Base-by-base conservation (phyloP, 2,888 invertebrate species). In the Sinodicranocentrus sp. region DNA sequence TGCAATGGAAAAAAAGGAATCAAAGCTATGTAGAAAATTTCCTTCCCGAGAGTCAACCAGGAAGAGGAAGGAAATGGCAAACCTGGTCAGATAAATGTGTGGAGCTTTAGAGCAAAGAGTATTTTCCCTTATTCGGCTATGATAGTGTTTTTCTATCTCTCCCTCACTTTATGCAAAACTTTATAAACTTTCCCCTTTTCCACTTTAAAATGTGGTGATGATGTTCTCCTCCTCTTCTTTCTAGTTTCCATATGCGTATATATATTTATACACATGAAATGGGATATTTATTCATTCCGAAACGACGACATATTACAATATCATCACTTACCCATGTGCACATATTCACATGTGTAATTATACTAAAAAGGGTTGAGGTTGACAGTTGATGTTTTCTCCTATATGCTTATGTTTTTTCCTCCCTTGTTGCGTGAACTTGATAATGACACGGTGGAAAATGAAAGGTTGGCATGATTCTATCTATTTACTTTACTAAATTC, bases 31-130 rank as follows among this genome's bases (percentile, higher is more conserved):
- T 39, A 59, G 21, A 39, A 39, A 39, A 39, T 39, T n/a, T n/a
- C n/a, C n/a, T n/a, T n/a, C n/a, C 13, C 39, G 5, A 39, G 39
- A 8, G 5, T 39, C 39, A 70, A 52, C 33, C 39, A 61, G 61
- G 25, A 73, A 73, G 39, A 73, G 73, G 73, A 73, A 73, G 61
- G 73, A 61, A 73, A 48, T 25, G 59, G 23, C 26, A 57, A 71
- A 72, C 57, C 39, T 59, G 57, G 23, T 67, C 15, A 61, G 43
- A 73, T 73, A 73, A 61, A 33, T 61, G 57, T 43, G 39, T 54
- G 19, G 43, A 39, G 48, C 70, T 52, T n/a, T n/a, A n/a, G n/a
- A n/a, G n/a, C n/a, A n/a, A n/a, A n/a, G n/a, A n/a, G n/a, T n/a
- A n/a, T n/a, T n/a, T n/a, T n/a, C n/a, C n/a, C 28, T 25, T 39